Evolutionary conservation across 2,113 vertebrate species (phyloP), one percentile per base, ranked within the genome.

Genomic region (Colossoma macropomum): DNA sequence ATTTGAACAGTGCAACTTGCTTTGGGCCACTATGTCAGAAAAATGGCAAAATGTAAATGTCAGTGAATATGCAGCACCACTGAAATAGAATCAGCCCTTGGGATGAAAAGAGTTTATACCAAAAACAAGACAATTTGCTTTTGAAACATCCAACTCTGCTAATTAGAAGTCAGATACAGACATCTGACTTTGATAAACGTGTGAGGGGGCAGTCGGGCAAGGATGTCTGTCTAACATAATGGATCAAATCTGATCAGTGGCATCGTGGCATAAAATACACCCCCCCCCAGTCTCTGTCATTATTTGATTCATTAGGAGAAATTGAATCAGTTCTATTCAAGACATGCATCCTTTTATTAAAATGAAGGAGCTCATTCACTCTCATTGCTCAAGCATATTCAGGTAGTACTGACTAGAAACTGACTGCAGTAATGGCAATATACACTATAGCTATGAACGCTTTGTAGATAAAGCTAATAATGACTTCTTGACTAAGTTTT

Each of bases 21-120:
- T 68, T 68, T 34, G 11, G 16, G 78, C 66, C 45, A 59, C 66
- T 80, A 41, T n/a, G 68, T 70, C 28, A 56, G 71, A 13, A 56
- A 54, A 56, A 75, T 75, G 8, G 17, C 48, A 32, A 56, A 30
- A 41, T 45, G 34, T 45, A 71, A 75, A 54, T 75, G 50, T 30
- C 27, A 75, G 17, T 52, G 48, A 21, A 56, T 38, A 16, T 81
- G 56, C 41, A 65, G 56, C 45, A 30, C 19, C 34, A 60, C 65
- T 80, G 69, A 48, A 63, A 16, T 27, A 10, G 17, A 79, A 59
- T 70, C 13, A 16, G 32, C 21, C 25, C 41, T 72, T 38, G 17
- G 65, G 23, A 0, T 71, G 1, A 11, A 38, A 32, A 25, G 27
- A 34, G 15, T 34, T 66, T 65, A 16, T 32, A 17, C 17, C 28